Conservation (phyloP, 2,888 invertebrate genomes). For the Agonopterix arenella region DNA sequence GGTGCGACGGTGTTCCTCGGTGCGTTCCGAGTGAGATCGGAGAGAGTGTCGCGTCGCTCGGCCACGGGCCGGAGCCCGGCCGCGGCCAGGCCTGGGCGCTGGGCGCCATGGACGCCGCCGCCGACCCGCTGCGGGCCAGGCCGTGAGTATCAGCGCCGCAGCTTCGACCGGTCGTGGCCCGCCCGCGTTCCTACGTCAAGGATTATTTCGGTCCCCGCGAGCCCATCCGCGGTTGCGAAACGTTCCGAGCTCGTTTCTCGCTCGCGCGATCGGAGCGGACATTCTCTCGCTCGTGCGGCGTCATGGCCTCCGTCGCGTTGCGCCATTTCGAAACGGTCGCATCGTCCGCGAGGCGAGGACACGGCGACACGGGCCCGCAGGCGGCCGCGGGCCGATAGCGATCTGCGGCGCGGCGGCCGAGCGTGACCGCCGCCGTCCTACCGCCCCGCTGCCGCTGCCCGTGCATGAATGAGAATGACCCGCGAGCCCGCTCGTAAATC, state of each 20-base stretch:
- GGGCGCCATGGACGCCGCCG: constrained; percentile 66
- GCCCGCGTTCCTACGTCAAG: constrained; percentile 47
- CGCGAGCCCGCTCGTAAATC: constrained; percentile 49
- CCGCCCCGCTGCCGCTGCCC: constrained; percentile 28
- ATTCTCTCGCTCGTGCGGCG: constrained; percentile 71
- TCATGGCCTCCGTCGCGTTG: constrained; percentile 71
- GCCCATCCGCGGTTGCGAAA: constrained; percentile 70
- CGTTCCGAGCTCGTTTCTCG: constrained; percentile 60
- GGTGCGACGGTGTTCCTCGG: constrained; percentile 71
- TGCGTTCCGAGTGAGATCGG: constrained; percentile 71
- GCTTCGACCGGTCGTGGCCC: constrained; percentile 27
- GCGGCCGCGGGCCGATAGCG: constrained; percentile 46
- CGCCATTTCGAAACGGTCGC: constrained; percentile 69
- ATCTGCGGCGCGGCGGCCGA: constrained; percentile 36
- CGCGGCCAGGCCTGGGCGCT: constrained; percentile 65
- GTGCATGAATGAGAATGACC: constrained; percentile 31
- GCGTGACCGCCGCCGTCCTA: constrained; percentile 50
- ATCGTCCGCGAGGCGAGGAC: constrained; percentile 47
- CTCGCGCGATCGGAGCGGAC: constrained; percentile 62
- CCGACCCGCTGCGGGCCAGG: constrained; percentile 72
- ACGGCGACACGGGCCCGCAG: constrained; percentile 49
- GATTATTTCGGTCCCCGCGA: constrained; percentile 67
- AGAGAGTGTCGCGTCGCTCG: constrained; percentile 72
- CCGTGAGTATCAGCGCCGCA: constrained; percentile 60
- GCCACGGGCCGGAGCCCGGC: constrained; percentile 71